Conservation (phyloP, 1,140 invertebrate genomes). For the Eumeta japonica region DNA sequence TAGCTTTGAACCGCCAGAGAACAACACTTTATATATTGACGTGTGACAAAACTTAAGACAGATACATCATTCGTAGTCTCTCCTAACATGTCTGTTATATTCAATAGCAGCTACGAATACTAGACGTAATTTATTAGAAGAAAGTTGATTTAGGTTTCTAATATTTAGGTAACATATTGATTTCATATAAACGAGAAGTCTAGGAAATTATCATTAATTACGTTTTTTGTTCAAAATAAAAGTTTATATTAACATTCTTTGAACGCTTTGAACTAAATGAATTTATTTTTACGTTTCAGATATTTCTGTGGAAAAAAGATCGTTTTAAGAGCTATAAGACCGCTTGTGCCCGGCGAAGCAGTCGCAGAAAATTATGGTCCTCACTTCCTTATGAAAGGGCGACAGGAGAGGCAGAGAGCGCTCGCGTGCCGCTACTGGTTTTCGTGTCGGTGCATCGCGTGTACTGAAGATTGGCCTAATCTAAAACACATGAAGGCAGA, state of each 20-base stretch:
- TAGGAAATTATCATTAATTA: not conserved
- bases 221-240: not conserved
- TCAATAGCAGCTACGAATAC: not conserved
- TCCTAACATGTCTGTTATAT: not conserved
- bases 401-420: slow-evolving; percentile 64
- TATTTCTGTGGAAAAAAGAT: slow-evolving; percentile 75
- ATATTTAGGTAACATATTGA: not conserved
- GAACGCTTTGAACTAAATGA: not conserved
- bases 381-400: slow-evolving; percentile 67
- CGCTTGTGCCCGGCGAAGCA: slow-evolving; percentile 63
- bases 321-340: slow-evolving; percentile 67
- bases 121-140: not conserved
- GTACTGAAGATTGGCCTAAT: slow-evolving; percentile 73
- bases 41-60: not conserved
- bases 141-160: not conserved
- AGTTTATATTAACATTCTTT: not conserved
- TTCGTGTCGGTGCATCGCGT: slow-evolving; percentile 72
- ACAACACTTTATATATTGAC: not conserved
- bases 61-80: not conserved
- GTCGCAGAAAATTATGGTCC: slow-evolving; percentile 86
- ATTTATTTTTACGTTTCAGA: slow-evolving; percentile 40
- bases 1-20: not conserved
- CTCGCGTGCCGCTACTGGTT: slow-evolving; percentile 80
- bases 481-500: slow-evolving; percentile 63
- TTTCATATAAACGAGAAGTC: not conserved